These are phyloP conservation scores for Poeciliopsis retropinna DNA, from an alignment of 2,113 vertebrate genomes.

Conservation along the genomic window DNA sequence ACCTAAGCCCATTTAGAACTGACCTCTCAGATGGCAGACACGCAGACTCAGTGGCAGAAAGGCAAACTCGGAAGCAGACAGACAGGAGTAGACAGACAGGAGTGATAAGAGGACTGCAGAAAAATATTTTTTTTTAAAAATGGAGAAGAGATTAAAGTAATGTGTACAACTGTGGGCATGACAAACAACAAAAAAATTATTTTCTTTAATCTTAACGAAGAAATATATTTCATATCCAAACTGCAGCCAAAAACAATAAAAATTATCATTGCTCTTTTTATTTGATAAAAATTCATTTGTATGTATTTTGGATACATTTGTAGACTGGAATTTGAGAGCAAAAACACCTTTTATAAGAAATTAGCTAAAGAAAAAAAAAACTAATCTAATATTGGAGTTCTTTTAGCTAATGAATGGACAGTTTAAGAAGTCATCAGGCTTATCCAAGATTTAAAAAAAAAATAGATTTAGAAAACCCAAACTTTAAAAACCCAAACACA, in stretches of 20 bases:
- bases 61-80: constrained; percentile 46
- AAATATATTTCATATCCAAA: neutral
- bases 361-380: neutral
- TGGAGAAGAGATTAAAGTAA: constrained; percentile 1
- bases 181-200: neutral
- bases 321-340: neutral
- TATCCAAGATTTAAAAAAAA: neutral
- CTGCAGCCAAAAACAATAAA: neutral
- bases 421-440: neutral
- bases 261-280: neutral
- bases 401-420: neutral
- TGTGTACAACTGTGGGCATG: neutral
- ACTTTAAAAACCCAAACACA: neutral
- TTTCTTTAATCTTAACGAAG: neutral
- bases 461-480: neutral
- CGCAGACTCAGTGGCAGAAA: constrained; percentile 52
- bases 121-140: too few relatives aligned
- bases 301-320: neutral
- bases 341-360: neutral
- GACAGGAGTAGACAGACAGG: constrained; percentile 39
- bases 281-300: neutral
- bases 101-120: constrained; percentile 18
- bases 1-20: constrained; percentile 56
- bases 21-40: constrained; percentile 68
- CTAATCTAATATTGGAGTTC: neutral